These are phyloP conservation scores for Nibea coibor DNA, from an alignment of 2,113 vertebrate genomes.

Conservation along the genomic window DNA sequence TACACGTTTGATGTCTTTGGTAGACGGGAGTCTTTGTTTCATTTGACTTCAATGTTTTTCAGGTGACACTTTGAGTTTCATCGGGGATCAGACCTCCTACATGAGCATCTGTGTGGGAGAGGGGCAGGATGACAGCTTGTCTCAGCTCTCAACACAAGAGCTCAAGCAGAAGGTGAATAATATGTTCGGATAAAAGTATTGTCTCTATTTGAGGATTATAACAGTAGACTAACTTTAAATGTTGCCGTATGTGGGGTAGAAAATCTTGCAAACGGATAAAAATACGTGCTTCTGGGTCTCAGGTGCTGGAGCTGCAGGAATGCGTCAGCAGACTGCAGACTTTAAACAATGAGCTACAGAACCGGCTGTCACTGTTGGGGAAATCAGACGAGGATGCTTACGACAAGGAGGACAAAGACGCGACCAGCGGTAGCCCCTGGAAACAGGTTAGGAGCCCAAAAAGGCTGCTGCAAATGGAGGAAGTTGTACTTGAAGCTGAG, in stretches of 20 bases:
- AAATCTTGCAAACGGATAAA: background rate
- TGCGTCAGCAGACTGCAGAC: conserved; percentile 83
- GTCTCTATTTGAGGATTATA: background rate
- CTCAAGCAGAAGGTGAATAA: conserved; percentile 89
- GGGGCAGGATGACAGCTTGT: conserved; percentile 82
- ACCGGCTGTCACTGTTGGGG: conserved; percentile 56
- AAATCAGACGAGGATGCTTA: conserved; percentile 32
- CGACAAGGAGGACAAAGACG: conserved; percentile 35
- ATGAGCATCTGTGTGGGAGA: conserved; percentile 95
- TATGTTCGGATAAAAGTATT: background rate
- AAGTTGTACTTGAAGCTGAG: background rate
- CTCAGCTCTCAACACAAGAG: conserved; percentile 88
- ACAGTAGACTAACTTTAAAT: background rate
- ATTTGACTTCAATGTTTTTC: conserved; percentile 29
- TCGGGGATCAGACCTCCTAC: conserved; percentile 95
- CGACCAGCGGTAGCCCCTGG: conserved; percentile 12
- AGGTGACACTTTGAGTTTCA: conserved; percentile 91
- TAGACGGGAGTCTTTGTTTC: background rate
- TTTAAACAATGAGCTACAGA: conserved; percentile 84
- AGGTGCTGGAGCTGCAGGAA: conserved; percentile 90
- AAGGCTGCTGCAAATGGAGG: background rate
- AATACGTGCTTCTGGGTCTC: background rate
- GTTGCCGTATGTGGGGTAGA: background rate
- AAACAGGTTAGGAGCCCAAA: conserved; percentile 68
- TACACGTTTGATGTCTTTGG: background rate